phyloP scores from a whole-genome alignment of 2,113 vertebrate genomes.

The Cyprinodon brontotheroides region DNA sequence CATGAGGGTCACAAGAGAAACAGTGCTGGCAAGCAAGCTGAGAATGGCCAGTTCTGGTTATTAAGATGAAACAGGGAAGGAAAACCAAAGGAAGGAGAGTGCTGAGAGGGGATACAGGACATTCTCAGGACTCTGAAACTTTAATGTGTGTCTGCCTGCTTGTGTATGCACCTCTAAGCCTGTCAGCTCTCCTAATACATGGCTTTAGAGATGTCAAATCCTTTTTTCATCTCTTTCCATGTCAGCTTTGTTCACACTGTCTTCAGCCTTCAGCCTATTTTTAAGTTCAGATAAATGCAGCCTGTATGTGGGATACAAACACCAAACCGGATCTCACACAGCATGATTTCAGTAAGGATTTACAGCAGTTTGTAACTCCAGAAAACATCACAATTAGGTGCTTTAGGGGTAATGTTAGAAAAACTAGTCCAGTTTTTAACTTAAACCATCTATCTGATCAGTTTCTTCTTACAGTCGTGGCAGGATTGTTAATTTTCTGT shows the following conservation, averaged over 20 bases:
- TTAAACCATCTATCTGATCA: conserved; percentile 36
- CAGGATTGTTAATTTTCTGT: conserved; percentile 30
- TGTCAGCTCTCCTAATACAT: conserved; percentile 73
- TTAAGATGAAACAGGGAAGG: conserved; percentile 5
- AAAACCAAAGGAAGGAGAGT: not conserved
- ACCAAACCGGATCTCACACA: conserved; percentile 18
- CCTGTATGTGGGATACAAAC: conserved; percentile 28
- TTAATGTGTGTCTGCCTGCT: conserved; percentile 69
- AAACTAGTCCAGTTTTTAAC: conserved; percentile 20
- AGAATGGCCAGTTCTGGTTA: conserved; percentile 35
- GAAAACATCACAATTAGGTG: not conserved
- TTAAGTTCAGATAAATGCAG: conserved; percentile 54
- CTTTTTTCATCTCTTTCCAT: conserved; percentile 59
- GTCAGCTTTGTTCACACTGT: conserved; percentile 67
- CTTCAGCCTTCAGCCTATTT: conserved; percentile 59
- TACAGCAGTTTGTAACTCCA: conserved; percentile 11
- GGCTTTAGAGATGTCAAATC: conserved; percentile 70
- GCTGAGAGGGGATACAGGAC: conserved; percentile 38
- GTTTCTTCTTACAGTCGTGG: conserved; percentile 4
- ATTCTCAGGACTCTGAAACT: conserved; percentile 69
- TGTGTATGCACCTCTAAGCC: conserved; percentile 69
- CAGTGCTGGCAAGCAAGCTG: conserved; percentile 36
- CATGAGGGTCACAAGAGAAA: conserved; percentile 48
- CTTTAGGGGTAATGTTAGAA: conserved; percentile 26
- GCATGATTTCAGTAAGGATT: conserved; percentile 21